Base-by-base conservation (phyloP, 2,797 vertebrate species). In the Neosilurus mollespiculum region DNA sequence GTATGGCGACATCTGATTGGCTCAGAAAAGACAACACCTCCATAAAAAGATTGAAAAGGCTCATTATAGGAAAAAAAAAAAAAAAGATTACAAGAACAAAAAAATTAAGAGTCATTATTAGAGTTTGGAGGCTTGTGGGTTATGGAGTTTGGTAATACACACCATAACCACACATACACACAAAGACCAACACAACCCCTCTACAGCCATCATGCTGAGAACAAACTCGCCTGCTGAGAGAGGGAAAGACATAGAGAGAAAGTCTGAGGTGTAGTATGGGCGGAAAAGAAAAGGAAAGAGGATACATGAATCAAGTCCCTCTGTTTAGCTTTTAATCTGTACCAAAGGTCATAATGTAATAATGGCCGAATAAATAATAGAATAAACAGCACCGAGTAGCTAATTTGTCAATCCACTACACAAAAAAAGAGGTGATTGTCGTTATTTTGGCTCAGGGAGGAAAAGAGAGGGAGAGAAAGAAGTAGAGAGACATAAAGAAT, bases 371-470 rank as follows among this genome's bases (percentile, higher is more conserved):
- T 72, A 71, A 72, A 62, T 43, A 62, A 62, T 64, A 64, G 43
- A 79, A 65, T 54, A 77, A 78, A 71, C 73, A 78, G 84, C 84
- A 81, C 70, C 80, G 65, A 30, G 66, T 56, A 53, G 66, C 43
- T 77, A 77, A 81, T 81, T 34, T 66, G 59, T 78, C 51, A 72
- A 65, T 72, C 53, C 49, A 82, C 73, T 82, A 82, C 73, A 59
- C 80, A 87, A 71, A 86, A 77, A 73, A 86, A 81, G 82, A 85
- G 81, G 81, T 89, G 88, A 89, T 89, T 89, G 88, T 89, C 88
- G 56, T 84, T 83, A 73, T 82, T 85, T 84, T 85, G 82, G 87
- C 84, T 88, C 84, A 87, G 83, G 67, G 77, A 84, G 59, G 70
- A 58, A 18, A 69, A 62, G 51, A 81, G 71, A 26, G 58, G 78